Evolutionary conservation across 2,797 vertebrate genomes (phyloP).

Genomic region (Cephalopachus bancanus): DNA sequence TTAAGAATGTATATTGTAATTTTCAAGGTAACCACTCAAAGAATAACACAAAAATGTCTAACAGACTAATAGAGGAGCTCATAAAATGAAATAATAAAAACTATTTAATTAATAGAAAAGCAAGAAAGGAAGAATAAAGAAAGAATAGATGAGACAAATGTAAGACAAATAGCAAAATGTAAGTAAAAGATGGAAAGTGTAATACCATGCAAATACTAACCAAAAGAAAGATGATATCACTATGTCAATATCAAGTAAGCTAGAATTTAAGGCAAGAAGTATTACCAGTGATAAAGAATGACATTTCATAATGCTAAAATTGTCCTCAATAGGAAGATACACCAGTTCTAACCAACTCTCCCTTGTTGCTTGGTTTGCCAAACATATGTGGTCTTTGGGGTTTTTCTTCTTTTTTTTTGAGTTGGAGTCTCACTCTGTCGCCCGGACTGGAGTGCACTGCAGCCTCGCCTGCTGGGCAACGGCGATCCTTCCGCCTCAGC

Average conservation of each 20-base stretch:
- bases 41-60: constrained; percentile 26
- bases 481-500: no score
- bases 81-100: constrained; percentile 3
- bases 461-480: no score
- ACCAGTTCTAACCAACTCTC: neutral
- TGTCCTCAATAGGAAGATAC: neutral
- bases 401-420: neutral
- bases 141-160: neutral
- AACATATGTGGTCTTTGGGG: neutral
- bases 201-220: neutral
- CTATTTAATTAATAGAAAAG: neutral
- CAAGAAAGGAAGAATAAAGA: neutral
- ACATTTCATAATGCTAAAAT: neutral
- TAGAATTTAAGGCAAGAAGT: neutral
- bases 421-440: no score
- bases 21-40: constrained; percentile 30
- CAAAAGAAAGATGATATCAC: neutral
- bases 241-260: neutral
- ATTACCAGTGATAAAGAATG: neutral
- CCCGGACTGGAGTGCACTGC: no score
- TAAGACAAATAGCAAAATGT: neutral
- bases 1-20: constrained; percentile 25
- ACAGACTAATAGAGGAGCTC: neutral
- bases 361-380: neutral
- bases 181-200: neutral